Conservation (phyloP, 2,888 invertebrate species). For the Timema podura region DNA sequence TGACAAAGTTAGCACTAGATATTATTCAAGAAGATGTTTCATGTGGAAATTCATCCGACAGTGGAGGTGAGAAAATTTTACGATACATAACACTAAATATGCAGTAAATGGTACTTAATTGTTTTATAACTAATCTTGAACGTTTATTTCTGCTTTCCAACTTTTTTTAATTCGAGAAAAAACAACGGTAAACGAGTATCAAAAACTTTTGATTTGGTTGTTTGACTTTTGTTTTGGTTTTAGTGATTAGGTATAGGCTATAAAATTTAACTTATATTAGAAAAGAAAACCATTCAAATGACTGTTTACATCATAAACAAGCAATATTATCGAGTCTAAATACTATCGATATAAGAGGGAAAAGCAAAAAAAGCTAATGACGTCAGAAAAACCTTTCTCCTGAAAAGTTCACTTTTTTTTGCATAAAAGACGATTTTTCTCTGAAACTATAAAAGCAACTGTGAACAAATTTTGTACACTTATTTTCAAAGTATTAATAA, state of each 20-base stretch:
- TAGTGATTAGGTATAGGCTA: neutral
- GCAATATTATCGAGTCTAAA: too few species aligned
- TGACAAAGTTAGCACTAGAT: neutral
- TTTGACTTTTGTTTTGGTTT: neutral
- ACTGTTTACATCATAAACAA: neutral
- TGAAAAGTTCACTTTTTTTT: too few species aligned
- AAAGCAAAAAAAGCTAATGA: too few species aligned
- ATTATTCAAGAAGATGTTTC: neutral
- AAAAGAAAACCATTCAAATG: neutral
- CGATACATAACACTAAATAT: neutral
- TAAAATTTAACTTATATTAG: neutral
- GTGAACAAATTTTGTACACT: too few species aligned
- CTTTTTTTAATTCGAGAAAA: too few species aligned
- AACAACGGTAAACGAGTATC: too few species aligned
- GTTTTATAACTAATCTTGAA: neutral
- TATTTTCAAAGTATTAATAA: too few species aligned
- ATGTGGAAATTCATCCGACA: conserved; percentile 5
- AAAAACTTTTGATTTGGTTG: neutral
- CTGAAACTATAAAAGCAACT: too few species aligned
- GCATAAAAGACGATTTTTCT: too few species aligned
- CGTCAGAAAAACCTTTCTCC: too few species aligned
- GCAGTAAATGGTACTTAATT: neutral
- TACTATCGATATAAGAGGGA: too few species aligned
- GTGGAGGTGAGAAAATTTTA: neutral
- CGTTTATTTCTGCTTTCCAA: neutral